Evolutionary conservation across 2,888 invertebrate genomes (phyloP).

Genomic region (Drosophila demipolita): DNA sequence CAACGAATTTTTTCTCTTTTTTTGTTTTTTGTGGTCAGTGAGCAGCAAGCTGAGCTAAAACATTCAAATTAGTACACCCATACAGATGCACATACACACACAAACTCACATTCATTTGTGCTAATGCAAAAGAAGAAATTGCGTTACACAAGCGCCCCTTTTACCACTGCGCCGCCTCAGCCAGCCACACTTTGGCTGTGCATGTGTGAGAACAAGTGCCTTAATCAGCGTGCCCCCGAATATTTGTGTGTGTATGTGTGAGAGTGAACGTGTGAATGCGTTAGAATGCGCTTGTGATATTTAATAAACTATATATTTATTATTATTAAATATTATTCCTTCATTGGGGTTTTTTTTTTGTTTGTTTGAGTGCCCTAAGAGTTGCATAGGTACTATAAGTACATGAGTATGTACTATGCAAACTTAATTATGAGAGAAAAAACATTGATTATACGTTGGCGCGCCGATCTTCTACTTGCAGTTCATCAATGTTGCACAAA

Average conservation of each 20-base stretch:
- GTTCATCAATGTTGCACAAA: slow-evolving; percentile 41
- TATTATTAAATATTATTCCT: slow-evolving; percentile 14
- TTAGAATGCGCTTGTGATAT: slow-evolving; percentile 40
- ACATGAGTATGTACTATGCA: neutral
- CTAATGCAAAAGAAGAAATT: slow-evolving; percentile 63
- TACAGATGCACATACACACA: slow-evolving; percentile 8
- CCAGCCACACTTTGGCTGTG: slow-evolving; percentile 13
- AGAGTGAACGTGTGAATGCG: slow-evolving; percentile 40
- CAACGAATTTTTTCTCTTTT: slow-evolving; percentile 24
- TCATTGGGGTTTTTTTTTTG: slow-evolving; percentile 1
- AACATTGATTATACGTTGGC: slow-evolving; percentile 38
- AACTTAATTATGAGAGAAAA: slow-evolving; percentile 23
- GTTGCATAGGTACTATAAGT: slow-evolving; percentile 3
- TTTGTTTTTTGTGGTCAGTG: slow-evolving; percentile 38
- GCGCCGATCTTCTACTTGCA: slow-evolving; percentile 20
- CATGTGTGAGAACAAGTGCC: slow-evolving; percentile 54
- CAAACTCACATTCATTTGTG: slow-evolving; percentile 5
- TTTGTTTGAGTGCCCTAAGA: slow-evolving; percentile 1
- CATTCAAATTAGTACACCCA: slow-evolving; percentile 44
- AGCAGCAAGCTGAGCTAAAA: slow-evolving; percentile 32
- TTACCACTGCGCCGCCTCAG: slow-evolving; percentile 41
- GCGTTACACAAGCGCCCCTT: slow-evolving; percentile 73
- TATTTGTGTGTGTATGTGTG: slow-evolving; percentile 28
- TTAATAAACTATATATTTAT: slow-evolving; percentile 32
- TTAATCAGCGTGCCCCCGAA: slow-evolving; percentile 48